Percentiles rank a stretch among this genome's conserved stretches.
phyloP scores from a whole-genome alignment of 2,113 vertebrate species.

The Corynorhinus townsendii region DNA sequence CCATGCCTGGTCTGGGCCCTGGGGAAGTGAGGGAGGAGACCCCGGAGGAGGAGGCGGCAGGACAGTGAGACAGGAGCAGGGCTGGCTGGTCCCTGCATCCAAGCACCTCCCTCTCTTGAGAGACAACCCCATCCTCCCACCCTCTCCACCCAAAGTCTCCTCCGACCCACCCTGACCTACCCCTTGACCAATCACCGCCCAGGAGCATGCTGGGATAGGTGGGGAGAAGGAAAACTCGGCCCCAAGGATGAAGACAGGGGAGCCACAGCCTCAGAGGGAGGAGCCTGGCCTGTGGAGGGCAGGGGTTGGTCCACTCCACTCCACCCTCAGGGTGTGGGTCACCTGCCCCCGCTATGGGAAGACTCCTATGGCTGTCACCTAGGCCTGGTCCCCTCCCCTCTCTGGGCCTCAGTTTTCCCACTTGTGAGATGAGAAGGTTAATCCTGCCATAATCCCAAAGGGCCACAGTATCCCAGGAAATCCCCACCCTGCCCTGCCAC shows the following conservation, averaged over 20 bases:
- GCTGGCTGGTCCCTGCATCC: not conserved
- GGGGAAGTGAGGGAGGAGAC: not conserved
- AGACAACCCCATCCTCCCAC: no score
- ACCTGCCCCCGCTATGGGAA: not conserved
- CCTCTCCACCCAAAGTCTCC: not conserved
- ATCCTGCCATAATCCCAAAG: not conserved
- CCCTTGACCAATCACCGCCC: rapidly evolving
- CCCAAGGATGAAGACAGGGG: not conserved
- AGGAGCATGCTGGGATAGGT: no score
- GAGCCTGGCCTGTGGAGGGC: not conserved
- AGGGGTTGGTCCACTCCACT: not conserved
- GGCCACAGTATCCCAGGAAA: not conserved
- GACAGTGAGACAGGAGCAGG: rapidly evolving
- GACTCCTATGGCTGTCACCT: not conserved
- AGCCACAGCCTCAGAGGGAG: no score
- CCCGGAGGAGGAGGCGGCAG: not conserved
- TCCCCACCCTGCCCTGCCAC: no score
- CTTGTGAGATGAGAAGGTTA: not conserved
- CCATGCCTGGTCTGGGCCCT: not conserved
- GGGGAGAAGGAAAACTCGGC: not conserved
- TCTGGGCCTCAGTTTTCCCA: not conserved
- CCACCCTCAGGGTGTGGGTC: not conserved
- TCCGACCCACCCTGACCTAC: not conserved
- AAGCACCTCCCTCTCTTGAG: not conserved
- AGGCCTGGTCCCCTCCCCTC: not conserved